These are phyloP conservation scores for Pocillopora meandrina DNA, from an alignment of 92 coral and sea anemone genomes.

Conservation along the genomic window DNA sequence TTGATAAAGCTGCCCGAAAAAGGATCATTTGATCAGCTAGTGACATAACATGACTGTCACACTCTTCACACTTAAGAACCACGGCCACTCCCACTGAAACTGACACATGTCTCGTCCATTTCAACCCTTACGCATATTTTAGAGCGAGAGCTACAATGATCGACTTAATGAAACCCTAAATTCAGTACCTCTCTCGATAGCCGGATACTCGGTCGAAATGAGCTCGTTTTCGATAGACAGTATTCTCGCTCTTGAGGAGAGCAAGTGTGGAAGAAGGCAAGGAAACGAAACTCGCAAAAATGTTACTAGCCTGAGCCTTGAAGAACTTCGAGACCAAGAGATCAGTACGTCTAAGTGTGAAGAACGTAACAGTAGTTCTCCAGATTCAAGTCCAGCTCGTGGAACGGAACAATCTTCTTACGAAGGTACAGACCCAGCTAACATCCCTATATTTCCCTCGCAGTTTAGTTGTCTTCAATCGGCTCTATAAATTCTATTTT, in stretches of 20 bases:
- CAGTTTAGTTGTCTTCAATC: neutral
- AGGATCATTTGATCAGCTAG: slow-evolving; percentile 27
- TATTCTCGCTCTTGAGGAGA: slow-evolving; percentile 39
- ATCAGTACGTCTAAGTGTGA: neutral
- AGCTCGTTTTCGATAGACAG: slow-evolving; percentile 44
- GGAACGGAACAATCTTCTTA: slow-evolving; percentile 27
- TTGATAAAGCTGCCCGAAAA: slow-evolving; percentile 46
- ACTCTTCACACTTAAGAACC: slow-evolving; percentile 29
- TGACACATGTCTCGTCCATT: slow-evolving; percentile 47
- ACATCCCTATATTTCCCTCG: neutral
- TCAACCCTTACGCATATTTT: slow-evolving; percentile 40
- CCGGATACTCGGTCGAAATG: slow-evolving; percentile 29
- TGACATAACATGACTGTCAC: slow-evolving; percentile 55
- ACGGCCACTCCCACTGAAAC: slow-evolving; percentile 31
- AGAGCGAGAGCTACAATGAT: slow-evolving; percentile 11
- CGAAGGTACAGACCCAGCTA: slow-evolving; percentile 25
- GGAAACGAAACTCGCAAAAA: neutral
- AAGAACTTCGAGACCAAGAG: slow-evolving; percentile 9
- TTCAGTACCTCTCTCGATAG: slow-evolving; percentile 12
- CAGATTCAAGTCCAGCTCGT: slow-evolving; percentile 8
- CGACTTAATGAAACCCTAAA: slow-evolving; percentile 15
- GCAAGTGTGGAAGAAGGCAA: neutral
- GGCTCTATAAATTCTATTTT: neutral
- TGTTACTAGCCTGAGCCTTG: neutral
- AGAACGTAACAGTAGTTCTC: slow-evolving; percentile 19